Base-by-base conservation (phyloP, 2,888 invertebrate genomes). In the Schizaphis graminum region DNA sequence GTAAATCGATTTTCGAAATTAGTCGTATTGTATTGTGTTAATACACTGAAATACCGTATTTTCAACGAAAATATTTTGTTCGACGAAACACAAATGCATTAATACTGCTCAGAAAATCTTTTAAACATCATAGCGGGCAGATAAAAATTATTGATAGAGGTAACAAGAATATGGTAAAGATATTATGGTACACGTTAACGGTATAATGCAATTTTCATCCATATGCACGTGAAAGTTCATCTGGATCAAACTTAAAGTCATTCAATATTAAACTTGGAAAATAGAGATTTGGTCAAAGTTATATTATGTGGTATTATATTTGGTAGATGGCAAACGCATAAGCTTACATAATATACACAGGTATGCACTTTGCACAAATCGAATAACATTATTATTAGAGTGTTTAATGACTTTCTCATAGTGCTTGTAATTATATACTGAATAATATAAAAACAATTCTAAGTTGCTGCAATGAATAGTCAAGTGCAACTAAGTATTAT, bases 181-280 rank as follows among this genome's bases (percentile, higher is more conserved):
- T 49, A 21, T 21, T 0, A n/a, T n/a, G n/a, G 21, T 77, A 77
- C 35, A 41, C 28, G 8, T 91, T 77, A 77, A 77, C 77, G 35
- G 16, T 91, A 61, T 77, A 49, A 49, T 91, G 41, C 53, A 53
- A 85, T 91, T 85, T 91, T 44, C 16, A 28, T 28, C 4, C 35
- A 77, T 26, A 91, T 28, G 24, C 28, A 44, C 44, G 28, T 44
- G 84, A 91, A 84, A 91, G 56, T 91, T 91, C 84, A 44, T 85
- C 44, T 84, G n/a, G 84, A 91, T 85, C 84, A 56, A 91, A 84
- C 56, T 53, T 44, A 56, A 91, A 91, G 44, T 85, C 26, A 56
- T 91, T 44, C 84, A 56, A 16, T 91, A 85, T 91, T 91, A 91
- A 91, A 91, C 84, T 44, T 44, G 84, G 84, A 84, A 53, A 85